A percentile compares a stretch with the other conserved stretches of the same genome.
These are phyloP conservation scores for Acrocephalus scirpaceus DNA, from an alignment of 2,797 vertebrate species.

Conservation along the genomic window DNA sequence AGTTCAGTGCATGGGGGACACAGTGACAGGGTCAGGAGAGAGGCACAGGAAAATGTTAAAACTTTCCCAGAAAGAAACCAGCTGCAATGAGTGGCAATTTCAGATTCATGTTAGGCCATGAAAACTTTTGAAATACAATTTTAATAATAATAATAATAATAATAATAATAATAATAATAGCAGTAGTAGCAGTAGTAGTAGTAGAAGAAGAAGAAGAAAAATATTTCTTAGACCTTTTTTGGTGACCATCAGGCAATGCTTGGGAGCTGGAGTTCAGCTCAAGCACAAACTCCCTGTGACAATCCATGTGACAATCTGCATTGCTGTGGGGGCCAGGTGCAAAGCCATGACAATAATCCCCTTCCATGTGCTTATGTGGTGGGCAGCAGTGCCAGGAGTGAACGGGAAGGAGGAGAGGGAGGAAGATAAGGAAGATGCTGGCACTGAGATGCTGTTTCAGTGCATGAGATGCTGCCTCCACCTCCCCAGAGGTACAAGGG, in stretches of 20 bases:
- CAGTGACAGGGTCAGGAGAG: neutral
- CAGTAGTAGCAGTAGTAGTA: fast-evolving
- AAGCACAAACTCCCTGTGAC: neutral
- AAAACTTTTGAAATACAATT: neutral
- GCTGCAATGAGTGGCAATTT: neutral
- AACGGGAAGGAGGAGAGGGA: neutral
- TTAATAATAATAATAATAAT: no score
- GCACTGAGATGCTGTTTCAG: neutral
- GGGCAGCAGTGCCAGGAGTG: neutral
- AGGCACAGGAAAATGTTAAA: neutral
- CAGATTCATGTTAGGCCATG: neutral
- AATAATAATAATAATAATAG: fast-evolving
- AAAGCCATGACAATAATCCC: neutral
- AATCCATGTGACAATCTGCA: neutral
- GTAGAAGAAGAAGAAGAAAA: neutral
- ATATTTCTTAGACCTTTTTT: neutral
- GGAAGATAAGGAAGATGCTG: neutral
- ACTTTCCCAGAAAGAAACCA: neutral
- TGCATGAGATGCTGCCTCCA: neutral
- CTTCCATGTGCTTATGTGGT: fast-evolving
- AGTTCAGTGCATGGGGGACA: neutral
- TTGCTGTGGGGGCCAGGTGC: neutral
- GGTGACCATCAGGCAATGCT: neutral
- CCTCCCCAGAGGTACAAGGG: fast-evolving
- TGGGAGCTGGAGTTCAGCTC: neutral